These are phyloP conservation scores for Balaenoptera acutorostrata DNA, from an alignment of 2,113 vertebrate species.

Conservation along the genomic window DNA sequence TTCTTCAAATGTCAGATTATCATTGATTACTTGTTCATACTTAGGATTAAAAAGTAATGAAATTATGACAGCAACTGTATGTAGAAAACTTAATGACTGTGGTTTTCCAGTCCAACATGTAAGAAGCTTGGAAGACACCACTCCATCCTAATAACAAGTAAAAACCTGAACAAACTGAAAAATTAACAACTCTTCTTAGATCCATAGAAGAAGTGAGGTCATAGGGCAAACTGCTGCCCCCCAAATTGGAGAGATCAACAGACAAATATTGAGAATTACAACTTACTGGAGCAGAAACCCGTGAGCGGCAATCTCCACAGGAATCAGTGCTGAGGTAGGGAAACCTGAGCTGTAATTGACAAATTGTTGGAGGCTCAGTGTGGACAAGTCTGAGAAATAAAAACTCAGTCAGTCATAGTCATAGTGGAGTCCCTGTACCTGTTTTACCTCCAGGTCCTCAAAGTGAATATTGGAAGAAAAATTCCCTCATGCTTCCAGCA, in stretches of 20 bases:
- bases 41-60: not conserved
- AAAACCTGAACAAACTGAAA: not conserved
- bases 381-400: not conserved
- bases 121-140: not conserved
- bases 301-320: not conserved
- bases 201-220: not conserved
- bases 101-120: not conserved
- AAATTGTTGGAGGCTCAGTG: not conserved
- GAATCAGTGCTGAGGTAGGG: not conserved
- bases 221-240: not conserved
- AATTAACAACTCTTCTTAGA: not conserved
- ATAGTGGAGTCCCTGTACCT: not conserved
- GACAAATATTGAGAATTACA: not conserved
- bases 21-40: not conserved
- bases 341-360: not conserved
- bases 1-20: not conserved
- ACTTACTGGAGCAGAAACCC: not conserved
- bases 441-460: not conserved
- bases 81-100: not conserved
- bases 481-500: not conserved
- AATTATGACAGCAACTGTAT: not conserved
- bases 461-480: not conserved
- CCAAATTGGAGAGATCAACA: not conserved
- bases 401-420: not conserved
- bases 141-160: not conserved